phyloP scores from a whole-genome alignment of 2,888 invertebrate species.

The Lasioglossum lativentre region DNA sequence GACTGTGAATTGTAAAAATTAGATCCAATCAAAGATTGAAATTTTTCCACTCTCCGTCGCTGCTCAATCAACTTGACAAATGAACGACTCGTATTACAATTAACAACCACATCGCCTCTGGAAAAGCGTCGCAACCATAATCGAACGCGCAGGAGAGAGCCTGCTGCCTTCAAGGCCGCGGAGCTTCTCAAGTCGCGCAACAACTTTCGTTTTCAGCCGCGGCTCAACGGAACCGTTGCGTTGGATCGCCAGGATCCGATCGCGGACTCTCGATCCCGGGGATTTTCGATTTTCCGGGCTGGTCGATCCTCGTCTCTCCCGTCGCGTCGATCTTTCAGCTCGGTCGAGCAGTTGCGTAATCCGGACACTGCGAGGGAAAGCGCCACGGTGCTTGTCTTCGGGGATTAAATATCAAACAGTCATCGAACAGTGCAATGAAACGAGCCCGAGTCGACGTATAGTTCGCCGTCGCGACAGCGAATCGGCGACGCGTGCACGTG shows the following conservation, averaged over 20 bases:
- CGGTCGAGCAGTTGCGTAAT: background rate
- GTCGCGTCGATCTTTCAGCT: conserved; percentile 5
- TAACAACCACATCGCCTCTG: background rate
- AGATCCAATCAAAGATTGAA: background rate
- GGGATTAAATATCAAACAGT: conserved; percentile 48
- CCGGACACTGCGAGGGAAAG: conserved; percentile 40
- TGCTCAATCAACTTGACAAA: too few species aligned
- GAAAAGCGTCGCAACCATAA: conserved; percentile 1
- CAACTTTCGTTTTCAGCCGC: conserved; percentile 76
- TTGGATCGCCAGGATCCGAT: conserved; percentile 39
- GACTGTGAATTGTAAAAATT: too few species aligned
- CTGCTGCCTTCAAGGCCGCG: conserved; percentile 72
- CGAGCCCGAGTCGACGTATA: conserved; percentile 7
- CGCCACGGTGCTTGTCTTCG: conserved; percentile 40
- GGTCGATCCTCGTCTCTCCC: background rate
- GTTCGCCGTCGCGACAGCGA: background rate
- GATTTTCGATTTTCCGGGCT: conserved; percentile 20
- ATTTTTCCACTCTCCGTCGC: background rate
- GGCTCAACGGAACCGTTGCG: conserved; percentile 42
- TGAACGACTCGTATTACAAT: background rate
- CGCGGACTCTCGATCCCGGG: background rate
- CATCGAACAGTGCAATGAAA: conserved; percentile 27
- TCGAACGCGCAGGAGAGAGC: conserved; percentile 1
- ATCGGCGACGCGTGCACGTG: background rate
- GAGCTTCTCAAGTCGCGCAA: conserved; percentile 35